Evolutionary conservation across 2,797 vertebrate genomes (phyloP).

Genomic region (Enteromius treurensis): DNA sequence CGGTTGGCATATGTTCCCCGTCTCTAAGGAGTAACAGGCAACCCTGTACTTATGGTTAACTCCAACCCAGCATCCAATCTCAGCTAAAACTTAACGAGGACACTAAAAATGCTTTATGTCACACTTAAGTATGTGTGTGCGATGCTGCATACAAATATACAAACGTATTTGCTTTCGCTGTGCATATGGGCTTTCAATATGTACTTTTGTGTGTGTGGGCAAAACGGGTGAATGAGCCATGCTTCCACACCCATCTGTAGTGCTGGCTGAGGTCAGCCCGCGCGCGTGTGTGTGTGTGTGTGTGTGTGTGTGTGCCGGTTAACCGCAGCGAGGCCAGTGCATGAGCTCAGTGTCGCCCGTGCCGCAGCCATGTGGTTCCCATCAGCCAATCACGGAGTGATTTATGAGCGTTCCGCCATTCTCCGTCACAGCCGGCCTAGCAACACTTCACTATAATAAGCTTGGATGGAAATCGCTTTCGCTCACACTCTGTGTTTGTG

Average conservation of each 20-base stretch:
- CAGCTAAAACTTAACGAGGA: conserved; percentile 39
- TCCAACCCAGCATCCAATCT: conserved; percentile 26
- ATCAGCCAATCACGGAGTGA: conserved; percentile 81
- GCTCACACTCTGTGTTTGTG: conserved; percentile 45
- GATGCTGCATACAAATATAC: conserved; percentile 20
- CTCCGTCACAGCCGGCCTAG: conserved; percentile 66
- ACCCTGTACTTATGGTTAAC: conserved; percentile 39
- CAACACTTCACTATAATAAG: conserved; percentile 77
- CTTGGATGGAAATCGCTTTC: conserved; percentile 63
- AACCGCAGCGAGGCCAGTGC: conserved; percentile 71
- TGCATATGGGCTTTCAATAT: conserved; percentile 37
- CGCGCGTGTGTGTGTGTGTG: conserved; percentile 24
- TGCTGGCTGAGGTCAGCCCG: conserved; percentile 42
- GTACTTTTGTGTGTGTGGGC: conserved; percentile 32
- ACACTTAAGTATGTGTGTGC: conserved; percentile 7
- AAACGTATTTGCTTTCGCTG: conserved; percentile 18
- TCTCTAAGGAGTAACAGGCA: conserved; percentile 46
- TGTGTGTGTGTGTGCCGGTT: conserved; percentile 57
- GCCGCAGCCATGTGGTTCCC: conserved; percentile 79
- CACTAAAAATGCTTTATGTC: conserved; percentile 48
- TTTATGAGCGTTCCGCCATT: conserved; percentile 77
- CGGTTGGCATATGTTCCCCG: conserved; percentile 27
- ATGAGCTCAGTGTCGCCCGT: conserved; percentile 77
- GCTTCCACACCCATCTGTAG: conserved; percentile 43
- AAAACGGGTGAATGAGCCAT: conserved; percentile 44